Evolutionary conservation across 2,113 vertebrate species (phyloP).

Genomic region (Sprattus sprattus): DNA sequence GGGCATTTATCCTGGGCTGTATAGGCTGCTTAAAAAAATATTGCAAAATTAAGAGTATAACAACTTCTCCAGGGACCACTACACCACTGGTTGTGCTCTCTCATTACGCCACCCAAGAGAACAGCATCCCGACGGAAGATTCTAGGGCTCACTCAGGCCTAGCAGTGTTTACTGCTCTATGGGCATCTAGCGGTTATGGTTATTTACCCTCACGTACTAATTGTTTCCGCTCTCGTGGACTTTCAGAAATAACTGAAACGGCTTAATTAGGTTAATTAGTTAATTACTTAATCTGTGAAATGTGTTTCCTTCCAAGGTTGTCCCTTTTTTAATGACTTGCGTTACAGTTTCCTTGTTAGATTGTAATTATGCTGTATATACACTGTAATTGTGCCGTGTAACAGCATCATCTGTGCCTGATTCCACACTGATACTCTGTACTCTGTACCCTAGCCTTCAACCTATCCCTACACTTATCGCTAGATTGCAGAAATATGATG

Average conservation of each 20-base stretch:
- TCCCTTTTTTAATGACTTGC: not conserved
- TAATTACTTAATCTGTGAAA: not conserved
- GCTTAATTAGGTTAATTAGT: not conserved
- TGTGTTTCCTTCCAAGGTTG: not conserved
- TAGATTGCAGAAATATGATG: not conserved
- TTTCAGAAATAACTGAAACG: not conserved
- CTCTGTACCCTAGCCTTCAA: too few species aligned
- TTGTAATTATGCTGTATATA: not conserved
- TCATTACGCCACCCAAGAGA: not conserved
- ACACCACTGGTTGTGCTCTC: constrained; percentile 9
- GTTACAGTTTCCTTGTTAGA: not conserved
- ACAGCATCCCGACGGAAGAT: not conserved
- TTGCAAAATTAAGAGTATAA: too few species aligned
- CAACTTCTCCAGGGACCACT: too few species aligned
- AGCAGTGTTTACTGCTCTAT: not conserved
- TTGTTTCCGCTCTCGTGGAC: not conserved
- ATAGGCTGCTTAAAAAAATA: too few species aligned
- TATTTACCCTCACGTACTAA: not conserved
- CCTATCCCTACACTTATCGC: not conserved
- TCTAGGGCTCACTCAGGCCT: not conserved
- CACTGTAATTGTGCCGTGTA: not conserved
- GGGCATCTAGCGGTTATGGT: not conserved
- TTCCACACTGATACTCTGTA: not conserved
- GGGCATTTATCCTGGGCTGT: too few species aligned
- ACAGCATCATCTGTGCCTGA: not conserved